Evolutionary conservation across 1,140 invertebrate genomes (phyloP), one percentile per base, ranked within the genome.

Genomic region (Heliothis subflexa): DNA sequence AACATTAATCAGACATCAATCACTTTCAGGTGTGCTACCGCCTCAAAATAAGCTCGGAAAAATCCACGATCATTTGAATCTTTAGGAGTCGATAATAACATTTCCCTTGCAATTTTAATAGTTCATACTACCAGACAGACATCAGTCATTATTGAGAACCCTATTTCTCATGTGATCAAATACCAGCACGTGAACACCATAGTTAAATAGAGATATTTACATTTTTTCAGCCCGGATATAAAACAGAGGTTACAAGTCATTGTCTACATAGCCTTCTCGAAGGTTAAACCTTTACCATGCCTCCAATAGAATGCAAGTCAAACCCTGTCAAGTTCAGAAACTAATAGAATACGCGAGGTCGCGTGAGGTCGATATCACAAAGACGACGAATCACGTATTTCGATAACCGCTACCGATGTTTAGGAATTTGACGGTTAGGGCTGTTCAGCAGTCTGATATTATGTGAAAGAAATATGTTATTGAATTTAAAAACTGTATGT

Each of bases 301-400:
- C 40, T 66, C 54, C 47, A 66, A 55, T 18, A 55, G 64, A 25
- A 14, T 57, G 11, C 21, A 40, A 52, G 61, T 76, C 64, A 57
- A 40, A 57, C 50, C 61, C 78, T 71, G 70, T 79, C 78, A 79
- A 79, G 78, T 79, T 79, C 78, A 73, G 47, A 21, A 16, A 49
- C 2, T 55, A 79, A 79, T 66, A 18, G 70, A 64, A 49, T 45
- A 25, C 49, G 47, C 70, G 70, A 79, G 78, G 78, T 72, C 70
- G 59, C 16, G 0, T 25, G 59, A 78, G 77, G 49, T 57, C 75
- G 49, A 57, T 55, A 54, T 3, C 25, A 74, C 33, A 73, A 79
- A 62, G 70, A 50, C 54, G 68, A 73, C 21, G 12, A 62, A 74
- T 52, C 78, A 79, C 78, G 78, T 79, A 66, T 59, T 28, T 25